These are phyloP conservation scores for Python bivittatus DNA, from an alignment of 2,113 vertebrate genomes.

Conservation along the genomic window DNA sequence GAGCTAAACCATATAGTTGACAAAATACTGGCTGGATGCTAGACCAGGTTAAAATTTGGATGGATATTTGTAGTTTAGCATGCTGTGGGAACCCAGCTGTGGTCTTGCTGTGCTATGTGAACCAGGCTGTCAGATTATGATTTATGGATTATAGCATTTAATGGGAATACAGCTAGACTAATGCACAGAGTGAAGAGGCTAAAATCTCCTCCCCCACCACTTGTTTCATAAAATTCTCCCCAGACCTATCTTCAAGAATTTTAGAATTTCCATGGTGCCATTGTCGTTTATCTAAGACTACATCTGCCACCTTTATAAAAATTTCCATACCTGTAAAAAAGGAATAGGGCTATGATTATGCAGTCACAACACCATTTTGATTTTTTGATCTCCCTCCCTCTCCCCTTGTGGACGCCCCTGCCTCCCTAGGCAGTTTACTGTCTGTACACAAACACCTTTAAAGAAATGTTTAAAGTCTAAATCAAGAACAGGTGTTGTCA, in stretches of 20 bases:
- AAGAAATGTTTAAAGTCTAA: neutral
- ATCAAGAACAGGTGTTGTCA: neutral
- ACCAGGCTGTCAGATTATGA: neutral
- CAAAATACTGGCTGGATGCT: neutral
- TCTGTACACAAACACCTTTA: neutral
- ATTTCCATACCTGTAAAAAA: neutral
- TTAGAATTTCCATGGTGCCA: neutral
- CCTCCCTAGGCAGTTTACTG: neutral
- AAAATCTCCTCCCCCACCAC: neutral
- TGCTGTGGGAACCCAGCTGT: neutral
- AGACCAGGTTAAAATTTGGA: neutral
- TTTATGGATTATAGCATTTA: neutral
- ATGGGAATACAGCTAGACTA: neutral
- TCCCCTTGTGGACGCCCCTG: neutral
- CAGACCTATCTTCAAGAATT: neutral
- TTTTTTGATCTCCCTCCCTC: neutral
- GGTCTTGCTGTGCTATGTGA: neutral
- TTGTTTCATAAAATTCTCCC: neutral
- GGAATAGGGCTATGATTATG: neutral
- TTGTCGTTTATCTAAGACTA: neutral
- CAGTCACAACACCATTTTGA: neutral
- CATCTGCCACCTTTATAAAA: neutral
- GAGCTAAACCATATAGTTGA: neutral
- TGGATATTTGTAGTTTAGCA: neutral
- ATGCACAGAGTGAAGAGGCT: neutral